Evolutionary conservation across 2,113 vertebrate species (phyloP).

Genomic region (Coryphaenoides rupestris): DNA sequence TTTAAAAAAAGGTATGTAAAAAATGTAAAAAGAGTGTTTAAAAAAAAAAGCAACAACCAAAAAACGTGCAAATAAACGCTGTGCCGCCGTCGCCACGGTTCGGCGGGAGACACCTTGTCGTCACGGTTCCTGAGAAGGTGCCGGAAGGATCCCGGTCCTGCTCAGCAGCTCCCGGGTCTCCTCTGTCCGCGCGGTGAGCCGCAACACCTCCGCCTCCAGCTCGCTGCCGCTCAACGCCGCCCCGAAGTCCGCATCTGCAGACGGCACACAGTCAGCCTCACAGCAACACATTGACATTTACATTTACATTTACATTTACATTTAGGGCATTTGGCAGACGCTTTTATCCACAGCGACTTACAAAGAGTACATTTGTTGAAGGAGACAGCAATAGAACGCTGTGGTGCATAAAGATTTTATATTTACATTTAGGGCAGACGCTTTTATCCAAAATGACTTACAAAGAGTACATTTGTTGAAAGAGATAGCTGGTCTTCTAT

Average conservation of each 20-base stretch:
- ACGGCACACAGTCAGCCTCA: neutral
- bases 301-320: neutral
- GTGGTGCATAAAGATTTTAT: no score
- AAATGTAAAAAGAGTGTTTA: no score
- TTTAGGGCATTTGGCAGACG: no score
- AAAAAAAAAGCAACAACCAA: no score
- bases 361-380: no score
- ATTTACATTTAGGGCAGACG: no score
- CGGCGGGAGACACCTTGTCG: neutral
- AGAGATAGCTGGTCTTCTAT: no score
- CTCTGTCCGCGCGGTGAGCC: slow-evolving; percentile 42
- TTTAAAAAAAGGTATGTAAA: no score
- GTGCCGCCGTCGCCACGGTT: neutral
- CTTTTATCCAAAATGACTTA: no score
- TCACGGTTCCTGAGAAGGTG: slow-evolving; percentile 10
- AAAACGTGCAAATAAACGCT: neutral
- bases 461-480: no score
- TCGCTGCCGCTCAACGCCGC: slow-evolving; percentile 28
- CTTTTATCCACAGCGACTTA: no score
- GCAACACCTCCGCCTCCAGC: slow-evolving; percentile 39
- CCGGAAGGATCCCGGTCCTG: slow-evolving; percentile 30
- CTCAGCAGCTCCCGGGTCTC: slow-evolving; percentile 43
- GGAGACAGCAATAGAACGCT: no score
- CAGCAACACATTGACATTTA: neutral
- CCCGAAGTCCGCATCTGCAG: slow-evolving; percentile 45